These are phyloP conservation scores for Drosophila neotestacea DNA, from an alignment of 2,888 invertebrate genomes.

Conservation along the genomic window DNA sequence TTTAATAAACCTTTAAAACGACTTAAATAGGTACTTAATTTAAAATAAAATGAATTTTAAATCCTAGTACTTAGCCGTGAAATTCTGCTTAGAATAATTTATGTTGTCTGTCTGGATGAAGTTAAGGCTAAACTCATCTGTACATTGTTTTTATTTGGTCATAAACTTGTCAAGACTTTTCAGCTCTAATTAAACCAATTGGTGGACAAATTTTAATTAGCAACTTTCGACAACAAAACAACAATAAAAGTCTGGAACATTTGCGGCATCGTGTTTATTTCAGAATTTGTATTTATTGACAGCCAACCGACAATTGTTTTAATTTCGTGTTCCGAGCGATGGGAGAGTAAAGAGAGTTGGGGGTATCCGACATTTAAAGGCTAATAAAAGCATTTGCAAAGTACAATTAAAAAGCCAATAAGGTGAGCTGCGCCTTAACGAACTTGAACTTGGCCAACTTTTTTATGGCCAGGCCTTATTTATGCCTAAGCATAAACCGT, in stretches of 20 bases:
- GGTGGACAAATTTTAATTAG: conserved; percentile 74
- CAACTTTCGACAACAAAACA: conserved; percentile 37
- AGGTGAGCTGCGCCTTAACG: conserved; percentile 47
- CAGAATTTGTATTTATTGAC: conserved; percentile 56
- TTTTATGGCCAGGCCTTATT: conserved; percentile 69
- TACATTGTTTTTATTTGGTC: conserved; percentile 52
- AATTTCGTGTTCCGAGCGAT: conserved; percentile 45
- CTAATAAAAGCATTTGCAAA: conserved; percentile 63
- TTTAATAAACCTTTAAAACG: conserved; percentile 1
- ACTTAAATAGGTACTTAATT: conserved; percentile 2
- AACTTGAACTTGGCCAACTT: conserved; percentile 56
- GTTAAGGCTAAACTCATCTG: conserved; percentile 16
- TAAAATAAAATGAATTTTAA: conserved; percentile 9
- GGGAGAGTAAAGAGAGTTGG: background rate
- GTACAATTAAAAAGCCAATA: conserved; percentile 75
- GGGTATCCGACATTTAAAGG: conserved; percentile 57
- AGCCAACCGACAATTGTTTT: conserved; percentile 70
- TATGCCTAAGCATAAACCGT: conserved; percentile 57
- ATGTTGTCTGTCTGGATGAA: conserved; percentile 23
- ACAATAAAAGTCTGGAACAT: conserved; percentile 51
- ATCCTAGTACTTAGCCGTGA: conserved; percentile 9
- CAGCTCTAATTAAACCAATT: conserved; percentile 73
- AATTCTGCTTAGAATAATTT: conserved; percentile 25
- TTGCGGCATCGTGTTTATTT: conserved; percentile 62
- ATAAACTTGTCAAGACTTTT: conserved; percentile 53